A percentile compares a stretch with the other conserved stretches of the same genome.
Conservation (phyloP, 1,140 invertebrate genomes). For the Coboldia fuscipes region DNA sequence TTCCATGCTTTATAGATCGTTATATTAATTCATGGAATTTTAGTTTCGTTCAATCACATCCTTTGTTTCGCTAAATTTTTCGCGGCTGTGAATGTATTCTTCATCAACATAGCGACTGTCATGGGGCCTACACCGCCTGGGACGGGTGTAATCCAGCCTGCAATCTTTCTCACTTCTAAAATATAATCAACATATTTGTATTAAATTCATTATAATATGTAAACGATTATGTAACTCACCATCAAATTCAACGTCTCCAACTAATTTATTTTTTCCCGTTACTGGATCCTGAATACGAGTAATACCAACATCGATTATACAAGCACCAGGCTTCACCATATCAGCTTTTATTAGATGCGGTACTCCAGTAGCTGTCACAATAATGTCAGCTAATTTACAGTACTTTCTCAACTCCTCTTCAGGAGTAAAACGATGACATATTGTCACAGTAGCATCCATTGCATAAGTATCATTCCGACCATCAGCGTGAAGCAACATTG, state of each 20-base stretch:
- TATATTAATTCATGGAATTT: too few relatives aligned
- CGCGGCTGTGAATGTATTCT: conserved; percentile 56
- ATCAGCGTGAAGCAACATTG: conserved; percentile 58
- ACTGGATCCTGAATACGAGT: conserved; percentile 39
- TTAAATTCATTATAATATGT: conserved; percentile 1
- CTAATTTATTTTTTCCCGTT: conserved; percentile 45
- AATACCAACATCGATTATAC: conserved; percentile 75
- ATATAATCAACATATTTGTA: too few relatives aligned
- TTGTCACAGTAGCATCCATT: conserved; percentile 65
- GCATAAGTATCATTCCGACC: conserved; percentile 36
- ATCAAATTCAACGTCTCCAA: conserved; percentile 77
- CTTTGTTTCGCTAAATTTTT: conserved; percentile 13
- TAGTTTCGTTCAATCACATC: background rate
- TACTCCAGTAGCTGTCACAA: conserved; percentile 60
- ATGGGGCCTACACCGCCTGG: conserved; percentile 78
- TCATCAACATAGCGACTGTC: conserved; percentile 77
- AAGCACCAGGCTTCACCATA: conserved; percentile 76
- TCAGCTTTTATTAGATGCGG: conserved; percentile 58
- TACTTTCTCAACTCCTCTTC: conserved; percentile 42
- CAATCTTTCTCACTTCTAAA: conserved; percentile 46
- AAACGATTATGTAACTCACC: conserved; percentile 24
- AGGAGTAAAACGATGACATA: conserved; percentile 73
- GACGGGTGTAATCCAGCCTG: conserved; percentile 63
- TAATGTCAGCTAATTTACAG: conserved; percentile 55
- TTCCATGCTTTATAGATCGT: too few relatives aligned